Percentiles rank a stretch among this genome's conserved stretches.
phyloP scores from a whole-genome alignment of 2,113 vertebrate species.

The cat (Felis catus) region F.catus_Fca126_mat1.0 CM031419.1:26507501-26508000 shows the following conservation, averaged over 20 bases:
- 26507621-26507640: background rate
- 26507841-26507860: background rate
- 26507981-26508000: background rate
- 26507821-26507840: background rate
- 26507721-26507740: too few relatives aligned
- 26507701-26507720: background rate
- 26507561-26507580: background rate
- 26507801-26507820: too few relatives aligned
- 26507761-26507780: background rate
- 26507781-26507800: background rate
- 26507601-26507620: background rate
- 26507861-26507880: background rate
- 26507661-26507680: background rate
- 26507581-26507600: background rate
- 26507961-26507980: background rate
- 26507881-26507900: background rate
- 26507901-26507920: background rate
- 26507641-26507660: background rate
- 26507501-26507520: background rate
- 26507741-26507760: background rate
- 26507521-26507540: background rate
- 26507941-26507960: background rate
- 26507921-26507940: background rate
- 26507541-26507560: background rate
- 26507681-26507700: background rate